These are phyloP conservation scores for Cyclophora punctaria DNA, from an alignment of 2,888 invertebrate species.

Conservation along the genomic window DNA sequence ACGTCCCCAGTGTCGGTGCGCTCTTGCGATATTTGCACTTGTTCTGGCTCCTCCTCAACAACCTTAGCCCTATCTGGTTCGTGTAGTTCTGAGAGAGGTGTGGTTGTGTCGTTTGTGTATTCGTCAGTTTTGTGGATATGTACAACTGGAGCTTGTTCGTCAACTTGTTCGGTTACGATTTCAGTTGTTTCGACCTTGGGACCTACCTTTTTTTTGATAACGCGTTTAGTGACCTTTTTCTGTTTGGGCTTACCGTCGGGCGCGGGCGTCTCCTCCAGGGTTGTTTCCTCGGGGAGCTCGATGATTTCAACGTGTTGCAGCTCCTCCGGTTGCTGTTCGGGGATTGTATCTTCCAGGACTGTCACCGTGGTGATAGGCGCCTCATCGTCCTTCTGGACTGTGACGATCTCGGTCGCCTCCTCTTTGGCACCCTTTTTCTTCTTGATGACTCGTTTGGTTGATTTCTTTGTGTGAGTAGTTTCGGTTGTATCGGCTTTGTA, in stretches of 20 bases:
- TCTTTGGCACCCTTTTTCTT: slow-evolving; percentile 24
- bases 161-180: slow-evolving; percentile 14
- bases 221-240: slow-evolving; percentile 19
- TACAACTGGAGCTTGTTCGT: slow-evolving; percentile 21
- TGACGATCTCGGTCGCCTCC: slow-evolving; percentile 20
- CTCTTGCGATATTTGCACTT: slow-evolving; percentile 8
- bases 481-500: neutral
- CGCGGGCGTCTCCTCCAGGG: slow-evolving; percentile 10
- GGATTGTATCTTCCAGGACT: slow-evolving; percentile 32
- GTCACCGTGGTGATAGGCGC: slow-evolving; percentile 11
- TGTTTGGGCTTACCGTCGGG: slow-evolving; percentile 33
- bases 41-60: slow-evolving; percentile 28
- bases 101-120: slow-evolving; percentile 10
- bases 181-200: slow-evolving; percentile 22
- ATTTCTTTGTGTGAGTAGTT: neutral
- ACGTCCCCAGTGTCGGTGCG: slow-evolving; percentile 10
- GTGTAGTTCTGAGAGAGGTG: slow-evolving; percentile 13
- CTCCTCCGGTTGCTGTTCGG: slow-evolving; percentile 5
- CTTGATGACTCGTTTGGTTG: slow-evolving; percentile 30
- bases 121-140: slow-evolving; percentile 24
- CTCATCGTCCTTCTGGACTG: slow-evolving; percentile 12
- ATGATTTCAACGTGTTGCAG: slow-evolving; percentile 2
- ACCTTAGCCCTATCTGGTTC: slow-evolving; percentile 3
- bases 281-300: slow-evolving; percentile 31
- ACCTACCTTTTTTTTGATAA: slow-evolving; percentile 32